A percentile compares a stretch with the other conserved stretches of the same genome.
phyloP scores from a whole-genome alignment of 37 sponge, comb jelly and placozoan species.

The Spongilla lacustris region DNA sequence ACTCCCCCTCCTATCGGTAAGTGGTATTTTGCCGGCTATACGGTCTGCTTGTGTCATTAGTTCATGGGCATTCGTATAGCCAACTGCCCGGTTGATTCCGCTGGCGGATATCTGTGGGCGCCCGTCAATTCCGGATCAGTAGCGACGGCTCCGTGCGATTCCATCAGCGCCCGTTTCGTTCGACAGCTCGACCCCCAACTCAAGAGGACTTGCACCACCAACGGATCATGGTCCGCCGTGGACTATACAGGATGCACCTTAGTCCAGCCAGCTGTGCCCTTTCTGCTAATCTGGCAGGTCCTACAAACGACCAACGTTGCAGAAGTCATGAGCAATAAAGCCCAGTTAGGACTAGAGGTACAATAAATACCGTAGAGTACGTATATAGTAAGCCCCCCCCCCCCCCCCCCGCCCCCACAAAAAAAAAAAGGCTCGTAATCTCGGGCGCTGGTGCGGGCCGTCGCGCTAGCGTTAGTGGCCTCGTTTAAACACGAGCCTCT shows the following conservation, averaged over 20 bases:
- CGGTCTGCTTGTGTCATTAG: too few relatives aligned
- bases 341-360: not conserved
- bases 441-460: too few relatives aligned
- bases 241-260: conserved; percentile 26
- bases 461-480: too few relatives aligned
- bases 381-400: too few relatives aligned
- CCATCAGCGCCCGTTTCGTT: not conserved
- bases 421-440: too few relatives aligned
- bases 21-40: too few relatives aligned
- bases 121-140: not conserved
- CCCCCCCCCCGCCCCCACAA: too few relatives aligned
- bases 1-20: too few relatives aligned
- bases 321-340: not conserved
- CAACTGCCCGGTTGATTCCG: not conserved
- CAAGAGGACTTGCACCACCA: not conserved
- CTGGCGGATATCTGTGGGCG: not conserved
- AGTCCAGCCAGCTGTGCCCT: not conserved
- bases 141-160: not conserved
- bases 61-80: not conserved
- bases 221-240: conserved; percentile 5
- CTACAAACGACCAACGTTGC: not conserved
- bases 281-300: not conserved
- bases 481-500: too few relatives aligned
- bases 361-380: too few relatives aligned
- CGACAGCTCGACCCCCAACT: not conserved